Evolutionary conservation across 2,797 vertebrate genomes (phyloP).

Genomic region (Cheirogaleus major): DNA sequence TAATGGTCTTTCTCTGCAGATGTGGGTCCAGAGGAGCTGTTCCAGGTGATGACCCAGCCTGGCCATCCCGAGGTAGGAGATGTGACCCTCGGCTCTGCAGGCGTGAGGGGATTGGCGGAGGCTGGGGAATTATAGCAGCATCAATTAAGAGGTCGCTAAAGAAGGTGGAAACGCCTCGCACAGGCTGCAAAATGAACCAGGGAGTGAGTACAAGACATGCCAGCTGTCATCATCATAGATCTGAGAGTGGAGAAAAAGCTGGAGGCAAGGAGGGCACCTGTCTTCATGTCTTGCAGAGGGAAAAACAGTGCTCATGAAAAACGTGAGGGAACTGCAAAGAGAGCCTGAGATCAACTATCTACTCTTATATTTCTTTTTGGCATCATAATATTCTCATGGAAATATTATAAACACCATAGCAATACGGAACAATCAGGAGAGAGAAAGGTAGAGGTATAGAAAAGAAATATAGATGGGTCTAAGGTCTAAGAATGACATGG

Average conservation of each 20-base stretch:
- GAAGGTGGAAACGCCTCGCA: not conserved
- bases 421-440: not conserved
- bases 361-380: not conserved
- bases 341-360: not conserved
- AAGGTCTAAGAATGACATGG: not conserved
- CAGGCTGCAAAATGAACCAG: not conserved
- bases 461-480: not conserved
- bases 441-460: not conserved
- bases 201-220: not conserved
- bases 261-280: not conserved
- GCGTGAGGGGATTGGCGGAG: not conserved
- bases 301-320: not conserved
- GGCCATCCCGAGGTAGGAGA: not conserved
- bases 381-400: not conserved
- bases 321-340: not conserved
- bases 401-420: not conserved
- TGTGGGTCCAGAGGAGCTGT: not conserved
- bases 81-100: not conserved
- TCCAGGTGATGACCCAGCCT: not conserved
- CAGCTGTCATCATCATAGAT: not conserved
- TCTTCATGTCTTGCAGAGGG: not conserved
- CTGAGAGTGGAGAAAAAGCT: not conserved
- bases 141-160: not conserved
- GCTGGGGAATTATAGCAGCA: not conserved
- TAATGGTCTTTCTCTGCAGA: not conserved